Conservation (phyloP, 2,113 vertebrate species). For the Chinchilla lanigera region DNA sequence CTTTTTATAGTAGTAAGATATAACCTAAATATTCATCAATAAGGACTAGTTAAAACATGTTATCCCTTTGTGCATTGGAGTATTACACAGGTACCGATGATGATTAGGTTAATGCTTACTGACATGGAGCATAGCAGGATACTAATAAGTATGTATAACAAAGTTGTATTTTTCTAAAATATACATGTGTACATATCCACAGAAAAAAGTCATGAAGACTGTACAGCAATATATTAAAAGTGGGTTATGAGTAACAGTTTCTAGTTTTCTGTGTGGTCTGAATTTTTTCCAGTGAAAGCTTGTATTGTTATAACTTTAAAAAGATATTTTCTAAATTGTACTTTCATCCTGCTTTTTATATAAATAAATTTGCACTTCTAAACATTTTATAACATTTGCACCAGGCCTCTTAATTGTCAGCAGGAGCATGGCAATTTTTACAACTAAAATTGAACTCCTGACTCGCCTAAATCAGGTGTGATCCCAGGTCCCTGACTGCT, state of each 20-base stretch:
- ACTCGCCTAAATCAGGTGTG: not conserved
- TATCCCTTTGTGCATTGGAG: not conserved
- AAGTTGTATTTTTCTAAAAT: constrained; percentile 62
- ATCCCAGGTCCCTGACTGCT: not conserved
- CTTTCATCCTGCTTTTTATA: not conserved
- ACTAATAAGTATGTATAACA: not conserved
- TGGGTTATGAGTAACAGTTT: not conserved
- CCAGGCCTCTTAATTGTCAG: not conserved
- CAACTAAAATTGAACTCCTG: not conserved
- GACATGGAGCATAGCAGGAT: not conserved
- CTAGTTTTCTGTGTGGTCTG: constrained; percentile 34
- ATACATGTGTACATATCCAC: not conserved
- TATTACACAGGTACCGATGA: not conserved
- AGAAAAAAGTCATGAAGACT: not conserved
- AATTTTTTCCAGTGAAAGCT: constrained; percentile 27
- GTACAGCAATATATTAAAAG: not conserved
- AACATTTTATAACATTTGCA: constrained; percentile 26
- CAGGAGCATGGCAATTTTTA: not conserved
- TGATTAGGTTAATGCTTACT: constrained; percentile 38
- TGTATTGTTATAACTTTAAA: constrained; percentile 31
- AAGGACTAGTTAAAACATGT: not conserved
- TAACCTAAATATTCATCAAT: not conserved
- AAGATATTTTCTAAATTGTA: not conserved
- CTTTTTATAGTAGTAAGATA: constrained; percentile 34
- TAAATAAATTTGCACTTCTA: constrained; percentile 43